These are phyloP conservation scores for Baronia brevicornis DNA, from an alignment of 2,888 invertebrate species.

Conservation along the genomic window DNA sequence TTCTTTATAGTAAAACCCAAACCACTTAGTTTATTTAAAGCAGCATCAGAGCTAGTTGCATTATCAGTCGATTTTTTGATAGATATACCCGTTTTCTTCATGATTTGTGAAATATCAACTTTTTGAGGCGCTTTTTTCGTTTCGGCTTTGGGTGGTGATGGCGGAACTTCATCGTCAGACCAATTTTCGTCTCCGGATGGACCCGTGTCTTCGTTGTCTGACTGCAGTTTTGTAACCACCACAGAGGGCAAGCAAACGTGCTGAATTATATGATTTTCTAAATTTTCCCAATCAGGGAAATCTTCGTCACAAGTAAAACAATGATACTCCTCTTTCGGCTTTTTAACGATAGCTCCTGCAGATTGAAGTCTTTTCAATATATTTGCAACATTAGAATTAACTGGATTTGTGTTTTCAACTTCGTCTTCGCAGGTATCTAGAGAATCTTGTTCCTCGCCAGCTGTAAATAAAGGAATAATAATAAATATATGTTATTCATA, in stretches of 20 bases:
- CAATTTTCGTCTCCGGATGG: constrained; percentile 61
- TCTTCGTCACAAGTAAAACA: constrained; percentile 72
- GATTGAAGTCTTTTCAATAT: constrained; percentile 55
- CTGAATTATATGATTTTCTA: constrained; percentile 70
- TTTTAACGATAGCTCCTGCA: constrained; percentile 49
- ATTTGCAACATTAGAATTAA: constrained; percentile 41
- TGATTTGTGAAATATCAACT: constrained; percentile 57
- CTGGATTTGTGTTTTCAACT: constrained; percentile 22
- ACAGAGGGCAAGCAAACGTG: constrained; percentile 75
- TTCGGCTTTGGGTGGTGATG: constrained; percentile 28
- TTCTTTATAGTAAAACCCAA: constrained; percentile 67
- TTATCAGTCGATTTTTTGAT: constrained; percentile 47
- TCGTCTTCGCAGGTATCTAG: constrained; percentile 27
- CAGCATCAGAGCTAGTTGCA: constrained; percentile 39
- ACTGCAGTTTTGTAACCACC: constrained; percentile 64
- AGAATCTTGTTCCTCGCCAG: constrained; percentile 38
- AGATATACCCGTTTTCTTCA: constrained; percentile 52
- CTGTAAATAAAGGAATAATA: constrained; percentile 27
- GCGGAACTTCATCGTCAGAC: constrained; percentile 59
- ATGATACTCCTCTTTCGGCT: constrained; percentile 45
- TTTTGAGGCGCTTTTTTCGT: constrained; percentile 50
- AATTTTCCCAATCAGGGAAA: constrained; percentile 56
- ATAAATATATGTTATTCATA: constrained; percentile 7
- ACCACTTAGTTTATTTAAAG: constrained; percentile 60
- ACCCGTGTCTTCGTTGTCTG: constrained; percentile 65